Evolutionary conservation across 2,888 invertebrate species (phyloP).

Genomic region (Melieria picta): DNA sequence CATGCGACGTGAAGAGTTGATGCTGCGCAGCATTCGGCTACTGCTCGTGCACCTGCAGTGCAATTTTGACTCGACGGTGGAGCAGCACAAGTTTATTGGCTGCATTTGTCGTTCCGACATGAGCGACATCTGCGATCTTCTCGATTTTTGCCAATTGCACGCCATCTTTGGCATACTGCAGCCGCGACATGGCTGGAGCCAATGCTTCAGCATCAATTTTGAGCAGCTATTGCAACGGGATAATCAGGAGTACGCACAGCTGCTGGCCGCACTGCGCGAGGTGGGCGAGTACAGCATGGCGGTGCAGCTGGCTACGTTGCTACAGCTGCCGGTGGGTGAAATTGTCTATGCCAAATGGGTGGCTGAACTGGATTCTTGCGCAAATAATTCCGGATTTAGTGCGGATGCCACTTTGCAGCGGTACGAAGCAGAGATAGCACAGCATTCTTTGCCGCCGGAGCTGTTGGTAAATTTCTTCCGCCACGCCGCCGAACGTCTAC

Average conservation of each 20-base stretch:
- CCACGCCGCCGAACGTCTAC: constrained; percentile 68
- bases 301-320: constrained; percentile 67
- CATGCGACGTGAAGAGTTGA: constrained; percentile 67
- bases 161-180: constrained; percentile 70
- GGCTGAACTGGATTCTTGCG: constrained; percentile 66
- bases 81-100: constrained; percentile 73
- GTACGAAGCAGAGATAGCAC: constrained; percentile 73
- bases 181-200: constrained; percentile 40
- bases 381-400: constrained; percentile 64
- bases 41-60: constrained; percentile 72
- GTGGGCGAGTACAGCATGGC: constrained; percentile 68
- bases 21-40: constrained; percentile 70
- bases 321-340: constrained; percentile 65
- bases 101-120: constrained; percentile 71
- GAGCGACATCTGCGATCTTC: constrained; percentile 67
- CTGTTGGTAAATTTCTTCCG: constrained; percentile 74
- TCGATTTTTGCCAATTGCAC: constrained; percentile 66
- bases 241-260: constrained; percentile 65
- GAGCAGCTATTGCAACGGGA: constrained; percentile 50
- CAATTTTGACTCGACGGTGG: constrained; percentile 72
- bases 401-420: constrained; percentile 65
- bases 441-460: constrained; percentile 71
- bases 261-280: constrained; percentile 66
- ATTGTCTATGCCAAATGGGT: constrained; percentile 68
- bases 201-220: constrained; percentile 51